Percentiles rank a stretch among this genome's conserved stretches.
Evolutionary conservation across 2,113 vertebrate species (phyloP).

Genomic region (Papio anubis): DNA sequence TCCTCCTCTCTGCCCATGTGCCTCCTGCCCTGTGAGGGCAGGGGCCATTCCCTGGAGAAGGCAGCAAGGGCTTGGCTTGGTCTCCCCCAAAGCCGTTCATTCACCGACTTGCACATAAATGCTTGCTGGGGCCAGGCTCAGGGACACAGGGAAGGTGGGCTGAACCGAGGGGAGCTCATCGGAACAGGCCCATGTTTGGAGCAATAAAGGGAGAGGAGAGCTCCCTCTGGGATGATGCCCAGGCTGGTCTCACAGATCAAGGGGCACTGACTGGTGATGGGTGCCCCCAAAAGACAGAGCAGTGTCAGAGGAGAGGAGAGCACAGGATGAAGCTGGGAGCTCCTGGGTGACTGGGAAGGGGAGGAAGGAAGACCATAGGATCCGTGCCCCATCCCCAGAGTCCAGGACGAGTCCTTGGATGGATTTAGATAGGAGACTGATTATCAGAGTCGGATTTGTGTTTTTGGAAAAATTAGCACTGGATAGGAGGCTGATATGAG

Average conservation of each 20-base stretch:
- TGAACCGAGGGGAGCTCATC: not conserved
- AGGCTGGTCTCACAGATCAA: not conserved
- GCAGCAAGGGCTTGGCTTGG: not conserved
- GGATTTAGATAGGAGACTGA: not conserved
- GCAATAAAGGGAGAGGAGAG: not conserved
- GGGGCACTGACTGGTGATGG: fast-evolving
- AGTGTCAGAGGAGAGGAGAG: not conserved
- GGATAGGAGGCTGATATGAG: not conserved
- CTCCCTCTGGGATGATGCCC: not conserved
- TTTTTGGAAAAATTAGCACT: not conserved
- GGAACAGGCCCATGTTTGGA: not conserved
- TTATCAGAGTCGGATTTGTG: not conserved
- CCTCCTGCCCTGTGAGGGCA: not conserved
- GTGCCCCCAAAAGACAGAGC: not conserved
- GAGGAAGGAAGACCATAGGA: fast-evolving
- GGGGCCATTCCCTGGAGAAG: no score
- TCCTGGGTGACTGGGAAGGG: not conserved
- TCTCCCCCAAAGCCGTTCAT: not conserved
- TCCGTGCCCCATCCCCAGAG: fast-evolving
- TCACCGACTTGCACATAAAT: not conserved
- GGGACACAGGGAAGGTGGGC: not conserved
- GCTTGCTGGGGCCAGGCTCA: not conserved
- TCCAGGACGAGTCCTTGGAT: not conserved
- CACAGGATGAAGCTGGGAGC: not conserved
- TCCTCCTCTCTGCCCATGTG: not conserved